Evolutionary conservation across 2,797 vertebrate species (phyloP).

Genomic region (Saxicola maurus): DNA sequence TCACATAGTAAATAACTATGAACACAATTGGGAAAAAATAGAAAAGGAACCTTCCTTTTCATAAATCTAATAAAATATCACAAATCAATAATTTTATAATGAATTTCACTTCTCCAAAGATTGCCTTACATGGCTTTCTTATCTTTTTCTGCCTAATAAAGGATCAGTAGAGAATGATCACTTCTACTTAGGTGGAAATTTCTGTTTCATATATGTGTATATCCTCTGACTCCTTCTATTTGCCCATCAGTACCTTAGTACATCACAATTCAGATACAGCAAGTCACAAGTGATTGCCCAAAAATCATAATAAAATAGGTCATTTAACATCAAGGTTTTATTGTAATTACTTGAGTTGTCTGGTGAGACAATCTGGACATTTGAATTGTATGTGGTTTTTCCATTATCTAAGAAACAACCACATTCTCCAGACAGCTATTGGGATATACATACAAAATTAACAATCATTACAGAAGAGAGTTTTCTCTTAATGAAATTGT

Average conservation of each 20-base stretch:
- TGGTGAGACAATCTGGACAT: constrained; percentile 4
- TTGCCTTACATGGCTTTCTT: neutral
- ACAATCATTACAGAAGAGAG: neutral
- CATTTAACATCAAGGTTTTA: neutral
- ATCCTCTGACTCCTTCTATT: neutral
- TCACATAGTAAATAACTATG: neutral
- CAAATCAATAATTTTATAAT: neutral
- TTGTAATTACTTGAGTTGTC: neutral
- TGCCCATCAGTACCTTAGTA: neutral
- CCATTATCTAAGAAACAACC: neutral
- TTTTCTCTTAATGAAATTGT: neutral
- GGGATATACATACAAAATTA: neutral
- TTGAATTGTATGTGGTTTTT: constrained; percentile 17
- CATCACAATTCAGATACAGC: neutral
- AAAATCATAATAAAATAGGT: constrained; percentile 40
- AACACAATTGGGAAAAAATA: neutral
- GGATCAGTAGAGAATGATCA: neutral
- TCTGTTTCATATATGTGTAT: neutral
- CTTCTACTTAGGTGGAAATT: neutral
- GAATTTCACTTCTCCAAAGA: neutral
- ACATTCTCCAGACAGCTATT: neutral
- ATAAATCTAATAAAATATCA: neutral
- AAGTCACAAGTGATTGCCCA: neutral
- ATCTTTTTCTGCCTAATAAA: neutral
- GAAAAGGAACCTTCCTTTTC: neutral